Conservation (phyloP, 2,888 invertebrate species). For the Tachystola acroxantha region DNA sequence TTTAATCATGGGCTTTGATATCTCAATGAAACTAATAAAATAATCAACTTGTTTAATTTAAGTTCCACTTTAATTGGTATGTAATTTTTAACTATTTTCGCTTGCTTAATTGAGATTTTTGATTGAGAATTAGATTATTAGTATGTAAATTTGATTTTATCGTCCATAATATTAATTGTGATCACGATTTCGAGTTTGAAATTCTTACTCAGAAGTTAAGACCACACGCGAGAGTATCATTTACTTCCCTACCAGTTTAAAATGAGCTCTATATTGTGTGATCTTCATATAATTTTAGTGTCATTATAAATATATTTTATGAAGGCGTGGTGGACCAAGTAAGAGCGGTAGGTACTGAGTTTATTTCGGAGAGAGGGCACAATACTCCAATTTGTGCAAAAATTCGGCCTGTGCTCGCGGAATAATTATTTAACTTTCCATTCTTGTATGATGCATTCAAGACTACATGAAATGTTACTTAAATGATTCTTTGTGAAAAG, state of each 20-base stretch:
- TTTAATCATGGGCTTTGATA: too few relatives aligned
- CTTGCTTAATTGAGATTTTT: conserved; percentile 31
- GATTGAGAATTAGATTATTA: conserved; percentile 44
- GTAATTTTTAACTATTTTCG: conserved; percentile 37
- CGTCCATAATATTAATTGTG: conserved; percentile 32
- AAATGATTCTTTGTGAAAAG: neutral
- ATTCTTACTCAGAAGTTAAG: conserved; percentile 36
- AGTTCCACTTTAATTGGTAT: conserved; percentile 42
- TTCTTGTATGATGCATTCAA: conserved; percentile 29
- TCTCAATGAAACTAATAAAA: conserved; percentile 30
- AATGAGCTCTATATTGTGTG: conserved; percentile 28
- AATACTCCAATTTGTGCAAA: conserved; percentile 49
- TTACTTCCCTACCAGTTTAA: conserved; percentile 33
- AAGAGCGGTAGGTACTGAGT: conserved; percentile 31
- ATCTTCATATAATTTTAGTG: conserved; percentile 20
- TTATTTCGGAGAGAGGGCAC: conserved; percentile 43
- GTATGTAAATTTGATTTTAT: conserved; percentile 37
- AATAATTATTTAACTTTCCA: conserved; percentile 40
- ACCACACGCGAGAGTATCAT: conserved; percentile 58
- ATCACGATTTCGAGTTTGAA: conserved; percentile 38
- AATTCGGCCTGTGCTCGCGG: conserved; percentile 26
- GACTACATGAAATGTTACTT: conserved; percentile 17
- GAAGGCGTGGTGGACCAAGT: conserved; percentile 27
- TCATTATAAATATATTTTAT: conserved; percentile 27
- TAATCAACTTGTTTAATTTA: conserved; percentile 41